Evolutionary conservation across 2,888 invertebrate genomes (phyloP), one percentile per base, ranked within the genome.

Genomic region (Euzetes globulus): DNA sequence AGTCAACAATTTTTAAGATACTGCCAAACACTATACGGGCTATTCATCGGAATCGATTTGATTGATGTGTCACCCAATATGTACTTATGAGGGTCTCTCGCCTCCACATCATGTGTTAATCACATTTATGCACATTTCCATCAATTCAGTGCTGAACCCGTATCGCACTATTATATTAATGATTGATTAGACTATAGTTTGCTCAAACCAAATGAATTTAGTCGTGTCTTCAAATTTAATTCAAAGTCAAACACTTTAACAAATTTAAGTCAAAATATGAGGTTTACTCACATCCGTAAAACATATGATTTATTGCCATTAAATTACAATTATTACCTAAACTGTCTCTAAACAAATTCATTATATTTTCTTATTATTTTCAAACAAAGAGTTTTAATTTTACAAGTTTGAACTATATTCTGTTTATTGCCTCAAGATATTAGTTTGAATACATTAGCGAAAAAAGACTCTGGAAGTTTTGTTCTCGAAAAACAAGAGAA

Each of bases 51-150:
- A 70, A 70, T 19, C 60, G 9, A 47, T 45, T 45, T 70, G 70
- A 70, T 70, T 45, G 70, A 70, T 70, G 70, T 70, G 47, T 70
- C 25, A 47, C 70, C 70, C 45, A 70, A 70, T 70, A 47, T 70
- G 70, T 70, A 70, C 45, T 70, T 70, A 70, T 70, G 47, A 47
- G 70, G 70, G 70, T n/a, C 60, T 41, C 17, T n/a, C 68, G 45
- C 68, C 68, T 11, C 19, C 70, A 70, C 22, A 47, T 70, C 45
- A 70, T 70, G 70, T 70, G 70, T 70, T 70, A 47, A 70, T 70
- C 70, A 68, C 68, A 68, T 41, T 15, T 41, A 68, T 41, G 68
- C 41, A 63, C 33, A 63, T 27, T 19, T 58, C 4, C 19, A 17
- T 3, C 58, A 5, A 58, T 50, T 50, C 17, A 9, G n/a, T 50